These are phyloP conservation scores for Cordilura impudica DNA, from an alignment of 2,888 invertebrate species.

Conservation along the genomic window DNA sequence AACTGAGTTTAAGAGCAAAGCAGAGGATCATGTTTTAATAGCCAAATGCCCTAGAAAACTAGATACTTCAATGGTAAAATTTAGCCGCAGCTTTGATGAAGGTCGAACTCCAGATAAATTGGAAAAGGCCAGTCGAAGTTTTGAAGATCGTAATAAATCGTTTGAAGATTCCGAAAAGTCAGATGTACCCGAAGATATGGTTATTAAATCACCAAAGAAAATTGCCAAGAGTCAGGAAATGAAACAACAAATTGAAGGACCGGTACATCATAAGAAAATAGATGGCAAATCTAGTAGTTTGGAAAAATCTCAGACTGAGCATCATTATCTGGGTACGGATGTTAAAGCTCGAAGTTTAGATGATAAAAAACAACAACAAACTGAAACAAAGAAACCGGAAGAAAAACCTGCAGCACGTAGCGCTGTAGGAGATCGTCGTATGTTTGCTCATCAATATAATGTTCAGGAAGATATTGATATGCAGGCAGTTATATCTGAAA, in stretches of 20 bases:
- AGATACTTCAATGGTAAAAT: conserved; percentile 81
- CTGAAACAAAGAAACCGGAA: conserved; percentile 75
- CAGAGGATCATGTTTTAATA: conserved; percentile 86
- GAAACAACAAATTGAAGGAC: conserved; percentile 83
- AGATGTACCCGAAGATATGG: conserved; percentile 77
- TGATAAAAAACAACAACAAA: conserved; percentile 77
- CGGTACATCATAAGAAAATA: conserved; percentile 82
- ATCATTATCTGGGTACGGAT: conserved; percentile 81
- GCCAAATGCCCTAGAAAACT: conserved; percentile 86
- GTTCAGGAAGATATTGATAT: conserved; percentile 79
- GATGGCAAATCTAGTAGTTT: conserved; percentile 83
- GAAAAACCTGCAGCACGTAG: conserved; percentile 76
- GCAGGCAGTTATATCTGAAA: conserved; percentile 82
- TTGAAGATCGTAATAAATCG: conserved; percentile 82
- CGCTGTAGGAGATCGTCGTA: conserved; percentile 73
- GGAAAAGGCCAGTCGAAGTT: conserved; percentile 81
- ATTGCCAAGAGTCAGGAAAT: conserved; percentile 81
- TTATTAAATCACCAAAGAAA: conserved; percentile 81
- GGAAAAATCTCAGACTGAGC: conserved; percentile 82
- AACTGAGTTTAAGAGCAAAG: conserved; percentile 86
- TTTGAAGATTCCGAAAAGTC: conserved; percentile 82
- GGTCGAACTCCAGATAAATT: conserved; percentile 80
- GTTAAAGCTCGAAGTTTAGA: conserved; percentile 85
- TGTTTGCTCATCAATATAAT: conserved; percentile 76
- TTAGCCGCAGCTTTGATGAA: conserved; percentile 83